Evolutionary conservation across 2,888 invertebrate species (phyloP), one percentile per base, ranked within the genome.

Genomic region (Tetropium fuscum): DNA sequence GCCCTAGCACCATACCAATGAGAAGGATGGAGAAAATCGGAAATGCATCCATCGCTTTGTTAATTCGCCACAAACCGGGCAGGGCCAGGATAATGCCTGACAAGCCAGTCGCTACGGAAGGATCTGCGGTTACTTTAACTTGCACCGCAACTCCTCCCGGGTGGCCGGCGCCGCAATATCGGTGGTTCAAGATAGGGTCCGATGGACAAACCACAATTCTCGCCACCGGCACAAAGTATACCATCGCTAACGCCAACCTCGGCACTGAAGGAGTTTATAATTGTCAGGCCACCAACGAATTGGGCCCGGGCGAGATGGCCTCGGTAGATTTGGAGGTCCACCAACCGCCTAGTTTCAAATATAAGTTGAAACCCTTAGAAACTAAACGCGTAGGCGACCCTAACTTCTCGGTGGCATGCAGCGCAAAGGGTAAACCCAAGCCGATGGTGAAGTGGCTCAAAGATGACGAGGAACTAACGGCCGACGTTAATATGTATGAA

Each of bases 101-200:
- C 73, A 87, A 90, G 48, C 94, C 94, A 0, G 89, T 93, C 38
- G 93, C 94, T 2, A 90, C 92, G 55, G 94, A 95, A 75, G 94
- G 93, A 1, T 87, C 90, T 2, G 89, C 90, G 0, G 92, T 93
- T 1, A 94, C 92, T 1, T 84, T 94, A 8, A 93, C 92, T 0
- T 96, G 96, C 76, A 90, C 89, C 32, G 94, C 95, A 0, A 90
- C 88, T 66, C 96, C 96, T 0, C 93, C 94, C 0, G 96, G 96
- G n/a, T 95, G 94, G 90, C 96, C 96, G 0, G 91, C 91, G 16
- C 94, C 96, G 0, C 91, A 92, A 75, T 96, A 91, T 81, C 87
- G 93, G 56, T 96, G 96, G 96, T 94, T 93, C 86, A 87, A 91
- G 53, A 92, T 93, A 73, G 89, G 89, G 60, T 86, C 85, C 1